These are phyloP conservation scores for Aulostomus chinensis DNA, from an alignment of 2,797 vertebrate genomes.

Conservation along the genomic window DNA sequence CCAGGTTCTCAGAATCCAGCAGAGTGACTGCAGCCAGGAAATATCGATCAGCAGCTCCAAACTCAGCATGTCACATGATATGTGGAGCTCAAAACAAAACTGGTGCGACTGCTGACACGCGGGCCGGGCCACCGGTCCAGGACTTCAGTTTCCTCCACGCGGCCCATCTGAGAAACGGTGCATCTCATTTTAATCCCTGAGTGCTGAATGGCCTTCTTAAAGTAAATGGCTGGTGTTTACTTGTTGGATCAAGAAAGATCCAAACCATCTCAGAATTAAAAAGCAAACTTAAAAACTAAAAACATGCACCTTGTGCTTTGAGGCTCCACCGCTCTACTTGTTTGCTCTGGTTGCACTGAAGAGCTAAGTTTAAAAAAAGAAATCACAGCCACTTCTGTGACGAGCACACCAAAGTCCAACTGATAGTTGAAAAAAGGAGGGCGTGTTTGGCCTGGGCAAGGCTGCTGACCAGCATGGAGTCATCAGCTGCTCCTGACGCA, in stretches of 20 bases:
- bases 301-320: slow-evolving; percentile 50
- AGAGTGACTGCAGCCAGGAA: too few species aligned
- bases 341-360: slow-evolving; percentile 24
- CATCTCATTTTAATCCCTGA: slow-evolving; percentile 29
- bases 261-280: slow-evolving; percentile 29
- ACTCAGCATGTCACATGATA: too few species aligned
- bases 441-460: slow-evolving; percentile 14
- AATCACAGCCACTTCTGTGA: slow-evolving; percentile 44
- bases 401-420: slow-evolving; percentile 34
- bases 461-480: slow-evolving; percentile 16
- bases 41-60: too few species aligned
- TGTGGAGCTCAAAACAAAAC: too few species aligned
- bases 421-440: slow-evolving; percentile 21
- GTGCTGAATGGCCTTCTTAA: slow-evolving; percentile 39
- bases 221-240: slow-evolving; percentile 41
- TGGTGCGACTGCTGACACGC: too few species aligned
- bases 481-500: slow-evolving; percentile 23
- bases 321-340: slow-evolving; percentile 36
- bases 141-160: slow-evolving; percentile 24
- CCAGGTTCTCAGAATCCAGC: too few species aligned
- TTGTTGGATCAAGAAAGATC: slow-evolving; percentile 30
- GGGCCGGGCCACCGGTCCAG: too few species aligned
- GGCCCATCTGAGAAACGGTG: slow-evolving; percentile 20
- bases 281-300: slow-evolving; percentile 31
- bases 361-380: slow-evolving; percentile 26